Base-by-base conservation (phyloP, 2,113 vertebrate genomes). In the Gallinago media region DNA sequence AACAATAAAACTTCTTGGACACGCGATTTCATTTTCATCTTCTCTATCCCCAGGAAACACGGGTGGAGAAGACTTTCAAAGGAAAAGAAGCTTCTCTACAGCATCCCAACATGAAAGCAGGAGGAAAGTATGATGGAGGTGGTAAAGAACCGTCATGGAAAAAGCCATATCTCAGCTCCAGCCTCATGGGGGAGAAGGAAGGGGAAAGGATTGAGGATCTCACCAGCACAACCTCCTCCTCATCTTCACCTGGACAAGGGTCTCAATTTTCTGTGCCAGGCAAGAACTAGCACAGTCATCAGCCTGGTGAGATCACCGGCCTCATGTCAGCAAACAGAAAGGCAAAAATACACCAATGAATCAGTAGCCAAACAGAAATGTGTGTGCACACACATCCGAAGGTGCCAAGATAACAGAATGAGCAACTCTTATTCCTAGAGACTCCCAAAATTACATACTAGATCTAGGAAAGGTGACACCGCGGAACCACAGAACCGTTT, bases 301-400 rank as follows among this genome's bases (percentile, higher is more conserved):
- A 11, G 2, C 1, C 16, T 6, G 8, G 3, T 3, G 65, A 22
- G 49, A 92, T 26, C 58, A 23, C 17, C 6, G 42, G 49, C 23
- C 50, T 44, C 46, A 2, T 2, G 44, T 18, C 50, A 34, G 58
- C 46, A 62, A 77, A 85, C 2, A 5, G 0, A 6, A 44, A 32
- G 54, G 26, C 5, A 79, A 36, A 78, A 25, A 21, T 1, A 21
- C 9, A 12, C 0, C 8, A 47, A 19, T 6, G 47, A 22, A 9
- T 49, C 20, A 29, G 75, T 5, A 58, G 89, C 44, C 92, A 61
- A 62, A 54, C 50, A 23, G 26, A 16, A 38, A 27, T 0, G 1
- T 22, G 3, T 2, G 25, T 3, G 55, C 8, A 15, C 10, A 18
- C 4, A 1, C 2, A 42, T 1, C 46, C 47, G 5, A 1, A 7